Percentiles rank a stretch among this genome's conserved stretches.
Conservation (phyloP, 2,113 vertebrate species). For the Lucifuga dentata region DNA sequence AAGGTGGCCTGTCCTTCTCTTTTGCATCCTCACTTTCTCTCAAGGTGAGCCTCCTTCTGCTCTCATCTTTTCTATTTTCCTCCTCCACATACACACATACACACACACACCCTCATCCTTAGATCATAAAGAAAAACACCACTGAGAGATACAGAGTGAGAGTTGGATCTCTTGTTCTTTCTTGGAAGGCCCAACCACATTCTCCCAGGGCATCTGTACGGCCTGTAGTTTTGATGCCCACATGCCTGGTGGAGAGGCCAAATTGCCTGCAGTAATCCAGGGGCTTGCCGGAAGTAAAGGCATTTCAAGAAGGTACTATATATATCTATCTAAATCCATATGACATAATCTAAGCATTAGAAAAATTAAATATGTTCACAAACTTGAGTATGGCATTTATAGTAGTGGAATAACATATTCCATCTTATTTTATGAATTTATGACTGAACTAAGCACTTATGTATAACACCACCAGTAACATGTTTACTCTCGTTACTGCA, state of each 20-base stretch:
- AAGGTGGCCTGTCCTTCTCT: constrained; percentile 34
- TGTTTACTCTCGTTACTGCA: too few species aligned
- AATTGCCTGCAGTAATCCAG: constrained; percentile 54
- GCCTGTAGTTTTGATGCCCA: constrained; percentile 49
- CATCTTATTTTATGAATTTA: background rate
- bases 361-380: background rate
- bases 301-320: constrained; percentile 41
- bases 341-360: constrained; percentile 3
- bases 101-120: background rate
- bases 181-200: constrained; percentile 36
- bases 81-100: background rate
- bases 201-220: constrained; percentile 18
- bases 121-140: constrained; percentile 14
- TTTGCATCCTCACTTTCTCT: constrained; percentile 46
- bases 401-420: too few species aligned
- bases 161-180: constrained; percentile 30
- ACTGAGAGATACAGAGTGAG: constrained; percentile 10
- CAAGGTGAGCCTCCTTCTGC: constrained; percentile 46
- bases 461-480: background rate
- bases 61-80: constrained; percentile 33
- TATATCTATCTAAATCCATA: background rate
- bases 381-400: constrained; percentile 2
- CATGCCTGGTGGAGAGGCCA: constrained; percentile 43
- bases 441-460: too few species aligned
- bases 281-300: constrained; percentile 51